These are phyloP conservation scores for Edolisoma coerulescens DNA, from an alignment of 2,113 vertebrate species.

Conservation along the genomic window DNA sequence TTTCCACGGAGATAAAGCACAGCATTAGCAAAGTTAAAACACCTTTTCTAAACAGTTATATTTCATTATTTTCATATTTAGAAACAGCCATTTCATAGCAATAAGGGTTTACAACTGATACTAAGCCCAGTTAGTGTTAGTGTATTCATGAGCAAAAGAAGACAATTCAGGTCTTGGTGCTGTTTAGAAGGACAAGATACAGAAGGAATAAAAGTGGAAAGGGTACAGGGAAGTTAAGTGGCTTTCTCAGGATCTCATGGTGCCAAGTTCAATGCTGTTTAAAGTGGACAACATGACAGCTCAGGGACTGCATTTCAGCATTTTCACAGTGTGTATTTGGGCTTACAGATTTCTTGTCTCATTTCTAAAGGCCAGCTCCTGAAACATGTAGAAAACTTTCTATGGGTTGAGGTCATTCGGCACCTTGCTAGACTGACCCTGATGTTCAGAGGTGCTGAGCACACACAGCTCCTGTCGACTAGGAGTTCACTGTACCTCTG, in stretches of 20 bases:
- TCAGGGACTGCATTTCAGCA: neutral
- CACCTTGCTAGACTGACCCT: neutral
- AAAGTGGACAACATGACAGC: neutral
- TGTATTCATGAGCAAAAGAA: neutral
- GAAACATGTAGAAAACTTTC: neutral
- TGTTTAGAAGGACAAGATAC: neutral
- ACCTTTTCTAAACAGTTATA: neutral
- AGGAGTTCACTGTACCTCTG: neutral
- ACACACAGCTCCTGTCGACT: neutral
- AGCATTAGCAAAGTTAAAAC: neutral
- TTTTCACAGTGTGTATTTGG: neutral
- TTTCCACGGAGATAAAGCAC: neutral
- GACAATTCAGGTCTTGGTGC: neutral
- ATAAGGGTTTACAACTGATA: neutral
- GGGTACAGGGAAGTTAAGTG: neutral
- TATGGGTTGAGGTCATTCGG: neutral
- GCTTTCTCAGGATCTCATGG: neutral
- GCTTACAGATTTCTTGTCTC: conserved; percentile 23
- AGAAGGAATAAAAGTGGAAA: neutral
- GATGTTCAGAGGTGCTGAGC: conserved; percentile 28
- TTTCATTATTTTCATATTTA: neutral
- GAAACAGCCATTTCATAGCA: neutral
- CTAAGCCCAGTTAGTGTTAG: neutral
- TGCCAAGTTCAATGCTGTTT: neutral
- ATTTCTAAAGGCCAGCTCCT: neutral